Evolutionary conservation across 2,888 invertebrate species (phyloP).

Genomic region (Chouioia cunea): DNA sequence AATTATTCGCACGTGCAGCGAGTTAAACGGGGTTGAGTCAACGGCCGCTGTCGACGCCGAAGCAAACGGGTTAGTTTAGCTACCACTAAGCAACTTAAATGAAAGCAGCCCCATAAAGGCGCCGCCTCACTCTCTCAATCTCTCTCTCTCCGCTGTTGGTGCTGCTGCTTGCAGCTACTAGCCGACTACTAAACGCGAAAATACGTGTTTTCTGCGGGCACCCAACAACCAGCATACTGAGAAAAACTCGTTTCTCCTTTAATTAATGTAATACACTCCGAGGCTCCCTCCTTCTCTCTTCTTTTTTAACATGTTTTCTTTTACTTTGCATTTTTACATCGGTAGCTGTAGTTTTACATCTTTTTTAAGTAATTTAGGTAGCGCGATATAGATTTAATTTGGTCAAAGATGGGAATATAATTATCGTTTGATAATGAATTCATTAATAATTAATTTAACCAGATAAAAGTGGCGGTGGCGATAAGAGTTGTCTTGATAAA

Average conservation of each 20-base stretch:
- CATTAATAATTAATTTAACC: no score
- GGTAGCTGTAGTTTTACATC: no score
- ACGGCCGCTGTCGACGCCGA: background rate
- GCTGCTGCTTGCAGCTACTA: background rate
- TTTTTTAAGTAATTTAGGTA: no score
- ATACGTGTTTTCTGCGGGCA: background rate
- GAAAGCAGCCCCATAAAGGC: slow-evolving; percentile 52
- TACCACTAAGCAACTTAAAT: slow-evolving; percentile 60
- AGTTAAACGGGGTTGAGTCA: slow-evolving; percentile 44
- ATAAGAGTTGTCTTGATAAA: no score
- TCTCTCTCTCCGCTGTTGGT: no score
- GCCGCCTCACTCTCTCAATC: slow-evolving; percentile 46
- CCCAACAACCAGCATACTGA: slow-evolving; percentile 40
- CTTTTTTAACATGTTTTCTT: no score
- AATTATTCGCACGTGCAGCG: slow-evolving; percentile 42
- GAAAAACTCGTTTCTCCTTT: slow-evolving; percentile 61
- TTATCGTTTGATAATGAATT: no score
- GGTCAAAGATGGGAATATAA: no score
- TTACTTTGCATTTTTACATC: no score
- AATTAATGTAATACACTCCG: slow-evolving; percentile 58
- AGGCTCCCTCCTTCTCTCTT: background rate
- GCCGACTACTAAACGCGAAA: background rate
- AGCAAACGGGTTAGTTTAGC: slow-evolving; percentile 55
- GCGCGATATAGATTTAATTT: no score
- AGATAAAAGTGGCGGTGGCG: no score